phyloP scores from a whole-genome alignment of 2,113 vertebrate species.

The Larimichthys polyactis region DNA sequence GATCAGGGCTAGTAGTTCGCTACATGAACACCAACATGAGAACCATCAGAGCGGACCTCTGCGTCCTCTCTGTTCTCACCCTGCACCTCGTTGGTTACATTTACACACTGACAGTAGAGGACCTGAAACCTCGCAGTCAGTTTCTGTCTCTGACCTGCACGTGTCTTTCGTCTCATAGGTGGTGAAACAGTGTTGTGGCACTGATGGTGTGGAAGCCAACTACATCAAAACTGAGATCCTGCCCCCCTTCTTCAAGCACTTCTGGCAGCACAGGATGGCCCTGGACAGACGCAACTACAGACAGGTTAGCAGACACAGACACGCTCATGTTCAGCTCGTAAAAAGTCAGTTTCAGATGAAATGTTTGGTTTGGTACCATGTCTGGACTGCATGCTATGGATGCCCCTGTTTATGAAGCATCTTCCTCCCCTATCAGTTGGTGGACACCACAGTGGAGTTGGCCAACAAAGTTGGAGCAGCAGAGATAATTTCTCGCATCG shows the following conservation, averaged over 20 bases:
- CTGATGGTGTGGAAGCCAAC: constrained; percentile 98
- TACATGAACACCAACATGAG: constrained; percentile 65
- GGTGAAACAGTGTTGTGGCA: constrained; percentile 99
- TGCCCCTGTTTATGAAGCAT: background rate
- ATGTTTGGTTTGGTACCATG: too few species aligned
- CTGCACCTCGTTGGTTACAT: constrained; percentile 64
- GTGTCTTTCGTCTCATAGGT: constrained; percentile 83
- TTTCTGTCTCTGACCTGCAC: background rate
- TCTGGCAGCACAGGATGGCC: constrained; percentile 99
- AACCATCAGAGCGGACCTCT: constrained; percentile 22
- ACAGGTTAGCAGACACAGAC: constrained; percentile 86
- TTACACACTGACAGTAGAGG: background rate
- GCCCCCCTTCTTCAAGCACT: constrained; percentile 99
- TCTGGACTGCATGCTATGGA: too few species aligned
- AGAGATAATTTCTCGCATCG: constrained; percentile 98
- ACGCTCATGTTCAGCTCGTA: background rate
- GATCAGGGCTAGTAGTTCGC: constrained; percentile 59
- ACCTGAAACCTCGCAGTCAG: too few species aligned
- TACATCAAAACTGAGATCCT: constrained; percentile 99
- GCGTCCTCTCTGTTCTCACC: constrained; percentile 66
- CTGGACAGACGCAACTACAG: constrained; percentile 98
- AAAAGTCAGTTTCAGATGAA: background rate
- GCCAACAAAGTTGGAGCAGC: constrained; percentile 99
- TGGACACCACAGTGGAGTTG: constrained; percentile 98
- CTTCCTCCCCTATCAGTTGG: constrained; percentile 84